Evolutionary conservation across 2,797 vertebrate species (phyloP), one percentile per base, ranked within the genome.

Genomic region (Pantherophis alleghaniensis): DNA sequence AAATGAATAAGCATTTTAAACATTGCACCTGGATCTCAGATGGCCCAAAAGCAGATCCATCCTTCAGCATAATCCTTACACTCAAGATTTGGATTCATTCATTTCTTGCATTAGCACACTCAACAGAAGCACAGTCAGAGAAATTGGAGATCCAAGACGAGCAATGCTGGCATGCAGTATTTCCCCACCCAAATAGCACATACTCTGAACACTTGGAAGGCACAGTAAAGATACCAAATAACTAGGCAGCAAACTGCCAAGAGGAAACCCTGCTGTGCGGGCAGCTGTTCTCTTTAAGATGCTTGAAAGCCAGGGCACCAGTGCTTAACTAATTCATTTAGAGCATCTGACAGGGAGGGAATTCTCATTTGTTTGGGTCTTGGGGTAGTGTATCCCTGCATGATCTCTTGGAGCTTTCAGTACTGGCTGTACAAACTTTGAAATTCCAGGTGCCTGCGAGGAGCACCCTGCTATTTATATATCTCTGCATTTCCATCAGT

Each of bases 241-340:
- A 93, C 59, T 60, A 59, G 74, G 74, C 94, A 91, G 55, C 56
- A 60, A 12, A 13, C 69, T 91, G 56, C 92, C 83, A 55, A 91
- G 83, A 93, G 90, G 92, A 94, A 94, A 79, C 90, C 88, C 90
- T 94, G 94, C 56, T 61, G 88, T 79, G 90, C 63, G 60, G 92
- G 56, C 94, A 94, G 94, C 94, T 94, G 94, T 91, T 93, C 56
- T 90, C 47, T 87, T 79, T 59, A 91, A 59, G 86, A 90, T 92
- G 91, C 90, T 91, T 37, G 63, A 56, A 90, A 89, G 60, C 53
- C 51, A 91, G 66, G 63, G 74, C 92, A 93, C 59, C 61, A 66
- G 28, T 92, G 94, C 51, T 89, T 91, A 93, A 86, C 94, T 69
- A 91, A 88, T 91, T 90, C 89, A 93, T 93, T 91, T 91, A 86